Base-by-base conservation (phyloP, 2,888 invertebrate species). In the Caenorhabditis sp. region DNA sequence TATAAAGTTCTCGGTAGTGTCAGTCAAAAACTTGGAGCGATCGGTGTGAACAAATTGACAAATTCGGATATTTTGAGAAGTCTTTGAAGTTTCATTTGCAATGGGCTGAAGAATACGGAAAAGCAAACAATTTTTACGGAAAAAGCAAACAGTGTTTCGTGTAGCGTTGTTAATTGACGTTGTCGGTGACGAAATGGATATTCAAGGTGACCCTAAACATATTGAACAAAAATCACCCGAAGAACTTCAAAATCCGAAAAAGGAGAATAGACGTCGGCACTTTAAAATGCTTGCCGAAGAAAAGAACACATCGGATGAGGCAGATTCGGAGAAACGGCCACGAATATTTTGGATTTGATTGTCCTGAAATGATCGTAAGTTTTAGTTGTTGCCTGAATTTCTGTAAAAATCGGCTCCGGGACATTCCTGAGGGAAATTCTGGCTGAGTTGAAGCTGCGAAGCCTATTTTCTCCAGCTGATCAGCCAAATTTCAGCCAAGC, bases 101-200 rank as follows among this genome's bases (percentile, higher is more conserved):
- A 49, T 81, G 81, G 81, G 81, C 78, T 0, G 75, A 73, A 26
- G 65, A 64, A 24, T 70, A 65, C 23, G 78, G 73, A 3, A 75
- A 78, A 66, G 73, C 64, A 55, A 1, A 24, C 54, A 57, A 1
- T 27, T 54, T 5, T 72, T 72, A 8, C 23, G 72, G 72, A 27
- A n/a, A n/a, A n/a, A n/a, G n/a, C n/a, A n/a, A n/a, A n/a, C n/a
- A 43, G 77, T 73, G 58, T 77, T 63, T 23, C 60, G 70, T 5
- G 62, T 49, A 19, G 77, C 77, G 10, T 49, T 66, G n/a, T 58
- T 54, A 31, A 69, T 58, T 26, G 77, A 77, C 19, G 59, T 50
- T 1, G 60, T 57, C 10, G 61, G 65, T 12, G 65, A 72, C 49
- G 69, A 69, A 36, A 62, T 67, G 21, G 68, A 65, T 27, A 37